Base-by-base conservation (phyloP, 1,140 invertebrate species). In the Drosophila albomicans region DNA sequence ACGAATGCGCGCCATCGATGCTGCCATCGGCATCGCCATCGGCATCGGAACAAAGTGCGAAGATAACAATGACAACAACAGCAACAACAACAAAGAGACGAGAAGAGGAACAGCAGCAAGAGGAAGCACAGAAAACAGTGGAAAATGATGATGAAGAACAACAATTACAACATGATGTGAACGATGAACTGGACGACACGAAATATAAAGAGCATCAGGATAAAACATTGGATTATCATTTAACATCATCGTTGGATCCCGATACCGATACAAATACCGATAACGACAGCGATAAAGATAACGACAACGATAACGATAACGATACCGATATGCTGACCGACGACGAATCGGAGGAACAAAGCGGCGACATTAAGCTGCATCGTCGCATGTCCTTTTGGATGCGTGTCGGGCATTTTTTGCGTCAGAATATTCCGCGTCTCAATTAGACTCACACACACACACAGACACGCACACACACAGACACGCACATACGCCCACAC, bases 371-470 rank as follows among this genome's bases (percentile, higher is more conserved):
- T 7, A 46, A 57, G 10, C 20, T 61, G 3, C 38, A 41, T 15
- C 57, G 57, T n/a, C 71, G 71, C 30, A 65, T 61, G 41, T 46
- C 65, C 11, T 62, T 74, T 16, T 74, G 65, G 65, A 30, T 69
- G n/a, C 71, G 71, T 32, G 54, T 74, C 25, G 43, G 71, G 13
- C 46, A 62, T 8, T 74, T 65, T 65, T 32, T 74, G n/a, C 49
- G 71, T 15, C 65, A 74, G 8, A 56, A 15, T 8, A 16, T 73
- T 30, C 38, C 64, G 10, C 70, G 70, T 30, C 49, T 74, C 3
- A 49, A 49, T 1, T 64, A 54, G n/a, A 11, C 16, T 10, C 15
- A 25, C 15, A 28, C 51, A 25, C 20, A 20, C 2, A 20, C 0
- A 20, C 20, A 20, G 2, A 20, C 20, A 20, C 20, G 3, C 20